Evolutionary conservation across 2,797 vertebrate species (phyloP).

Genomic region (Falco naumanni): DNA sequence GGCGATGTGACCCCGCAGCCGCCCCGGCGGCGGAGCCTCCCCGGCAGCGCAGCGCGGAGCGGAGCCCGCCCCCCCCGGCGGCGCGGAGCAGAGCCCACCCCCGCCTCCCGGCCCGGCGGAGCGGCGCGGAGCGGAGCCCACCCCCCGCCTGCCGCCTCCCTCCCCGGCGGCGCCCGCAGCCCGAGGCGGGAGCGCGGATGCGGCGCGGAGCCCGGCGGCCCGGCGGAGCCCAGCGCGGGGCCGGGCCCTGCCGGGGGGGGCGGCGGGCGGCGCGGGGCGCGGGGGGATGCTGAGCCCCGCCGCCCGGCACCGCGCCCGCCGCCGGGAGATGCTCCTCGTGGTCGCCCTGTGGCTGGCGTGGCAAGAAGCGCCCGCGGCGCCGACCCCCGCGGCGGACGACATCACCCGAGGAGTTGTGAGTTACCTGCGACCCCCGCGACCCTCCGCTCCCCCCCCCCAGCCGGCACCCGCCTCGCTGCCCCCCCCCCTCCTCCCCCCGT

Average conservation of each 20-base stretch:
- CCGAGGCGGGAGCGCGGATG: not conserved
- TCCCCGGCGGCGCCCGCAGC: not conserved
- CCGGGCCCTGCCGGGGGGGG: too few species aligned
- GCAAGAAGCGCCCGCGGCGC: constrained; percentile 69
- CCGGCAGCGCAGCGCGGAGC: not conserved
- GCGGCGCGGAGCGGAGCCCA: not conserved
- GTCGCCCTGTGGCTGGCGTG: constrained; percentile 64
- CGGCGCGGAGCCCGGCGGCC: not conserved
- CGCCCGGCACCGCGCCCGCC: not conserved
- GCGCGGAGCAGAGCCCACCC: not conserved
- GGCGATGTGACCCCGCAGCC: not conserved
- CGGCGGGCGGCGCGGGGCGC: not conserved
- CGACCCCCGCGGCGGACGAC: constrained; percentile 72
- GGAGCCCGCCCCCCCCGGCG: not conserved
- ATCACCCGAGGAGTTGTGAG: constrained; percentile 77
- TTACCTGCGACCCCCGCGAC: not conserved
- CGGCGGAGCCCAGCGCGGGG: not conserved
- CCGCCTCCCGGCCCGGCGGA: not conserved
- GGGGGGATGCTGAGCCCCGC: constrained; percentile 35
- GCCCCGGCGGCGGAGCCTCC: not conserved
- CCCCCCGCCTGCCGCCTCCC: not conserved
- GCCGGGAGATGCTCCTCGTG: constrained; percentile 25
- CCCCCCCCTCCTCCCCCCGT: not conserved
- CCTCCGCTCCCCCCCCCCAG: not conserved
- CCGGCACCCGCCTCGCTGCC: too few species aligned